These are phyloP conservation scores for Octomys mimax DNA, from an alignment of 2,797 vertebrate genomes.

Conservation along the genomic window DNA sequence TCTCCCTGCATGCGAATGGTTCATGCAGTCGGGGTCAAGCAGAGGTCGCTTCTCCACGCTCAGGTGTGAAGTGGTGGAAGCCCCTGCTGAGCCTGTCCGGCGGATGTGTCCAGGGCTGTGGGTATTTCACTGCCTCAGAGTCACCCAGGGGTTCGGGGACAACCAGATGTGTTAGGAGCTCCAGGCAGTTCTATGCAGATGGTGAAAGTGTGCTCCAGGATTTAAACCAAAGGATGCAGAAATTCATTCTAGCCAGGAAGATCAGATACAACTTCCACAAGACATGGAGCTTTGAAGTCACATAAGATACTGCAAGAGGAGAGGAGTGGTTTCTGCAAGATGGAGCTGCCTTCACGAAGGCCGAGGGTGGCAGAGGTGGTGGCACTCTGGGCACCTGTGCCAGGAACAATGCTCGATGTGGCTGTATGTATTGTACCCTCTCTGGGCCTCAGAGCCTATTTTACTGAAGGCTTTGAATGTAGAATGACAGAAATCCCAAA, in stretches of 20 bases:
- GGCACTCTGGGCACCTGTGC: not conserved
- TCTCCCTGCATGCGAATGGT: not conserved
- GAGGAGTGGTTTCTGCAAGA: slow-evolving; percentile 41
- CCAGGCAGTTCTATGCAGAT: not conserved
- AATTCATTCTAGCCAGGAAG: slow-evolving; percentile 52
- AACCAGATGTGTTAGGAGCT: not conserved
- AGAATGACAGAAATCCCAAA: not conserved
- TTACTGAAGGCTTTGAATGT: not conserved
- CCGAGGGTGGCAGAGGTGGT: not conserved
- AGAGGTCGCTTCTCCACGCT: not conserved
- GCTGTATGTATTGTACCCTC: not conserved
- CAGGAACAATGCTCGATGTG: not conserved
- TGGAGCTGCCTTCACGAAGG: not conserved
- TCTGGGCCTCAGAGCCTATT: not conserved
- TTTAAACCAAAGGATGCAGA: not conserved
- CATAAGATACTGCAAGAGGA: slow-evolving; percentile 34
- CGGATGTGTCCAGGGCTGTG: accelerated
- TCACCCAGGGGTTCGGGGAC: not conserved
- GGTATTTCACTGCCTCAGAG: not conserved
- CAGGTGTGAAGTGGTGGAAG: not conserved
- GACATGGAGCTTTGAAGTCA: slow-evolving; percentile 31
- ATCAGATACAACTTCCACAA: slow-evolving; percentile 20
- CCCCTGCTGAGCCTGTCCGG: not conserved
- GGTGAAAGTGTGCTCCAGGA: not conserved
- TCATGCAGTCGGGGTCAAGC: not conserved